Conservation (phyloP, 1,140 invertebrate species). For the Zophobas atratus region DNA sequence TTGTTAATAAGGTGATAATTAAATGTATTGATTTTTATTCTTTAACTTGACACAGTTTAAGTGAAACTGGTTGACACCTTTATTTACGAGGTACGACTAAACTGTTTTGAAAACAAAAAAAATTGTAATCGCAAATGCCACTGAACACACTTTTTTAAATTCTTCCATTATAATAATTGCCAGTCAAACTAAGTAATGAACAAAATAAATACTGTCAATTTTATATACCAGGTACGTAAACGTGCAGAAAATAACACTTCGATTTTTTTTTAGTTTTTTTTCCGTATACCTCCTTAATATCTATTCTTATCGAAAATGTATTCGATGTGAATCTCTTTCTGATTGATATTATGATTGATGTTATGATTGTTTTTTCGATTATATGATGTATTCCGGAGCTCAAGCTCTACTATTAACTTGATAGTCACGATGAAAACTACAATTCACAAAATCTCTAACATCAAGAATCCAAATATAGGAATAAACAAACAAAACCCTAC, state of each 20-base stretch:
- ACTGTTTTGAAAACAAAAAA: neutral
- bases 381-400: neutral
- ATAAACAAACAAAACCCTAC: neutral
- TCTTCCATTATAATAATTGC: neutral
- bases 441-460: neutral
- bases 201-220: no score
- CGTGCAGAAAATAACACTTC: no score
- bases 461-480: neutral
- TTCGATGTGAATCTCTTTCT: conserved; percentile 11
- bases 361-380: conserved; percentile 32
- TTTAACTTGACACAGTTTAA: conserved; percentile 16
- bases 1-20: conserved; percentile 3
- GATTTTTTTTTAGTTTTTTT: neutral
- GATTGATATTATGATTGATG: conserved; percentile 26
- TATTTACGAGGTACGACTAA: neutral
- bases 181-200: no score
- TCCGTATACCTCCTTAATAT: neutral
- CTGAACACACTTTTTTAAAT: neutral
- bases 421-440: neutral
- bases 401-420: no score
- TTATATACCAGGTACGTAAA: no score
- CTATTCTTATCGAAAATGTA: conserved; percentile 27
- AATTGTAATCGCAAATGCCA: neutral
- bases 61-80: neutral
- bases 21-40: conserved; percentile 27